A percentile compares a stretch with the other conserved stretches of the same genome.
phyloP scores from a whole-genome alignment of 2,113 vertebrate species.

The zebrafish (Danio rerio) region GRCz12tu NC_133200.1:2606001-2606500 shows the following conservation, averaged over 20 bases:
- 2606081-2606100: neutral
- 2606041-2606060: too few relatives aligned
- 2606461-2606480: too few relatives aligned
- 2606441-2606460: too few relatives aligned
- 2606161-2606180: conserved; percentile 64
- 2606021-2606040: too few relatives aligned
- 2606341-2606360: too few relatives aligned
- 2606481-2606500: too few relatives aligned
- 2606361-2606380: neutral
- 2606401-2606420: too few relatives aligned
- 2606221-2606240: conserved; percentile 26
- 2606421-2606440: too few relatives aligned
- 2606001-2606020: too few relatives aligned
- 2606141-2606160: conserved; percentile 54
- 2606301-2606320: neutral
- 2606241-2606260: conserved; percentile 22
- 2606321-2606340: neutral
- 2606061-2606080: neutral
- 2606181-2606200: conserved; percentile 71
- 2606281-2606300: neutral
- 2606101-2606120: neutral
- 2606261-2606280: neutral
- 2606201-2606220: conserved; percentile 61
- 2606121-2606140: conserved; percentile 42
- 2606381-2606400: too few relatives aligned